Base-by-base conservation (phyloP, 2,888 invertebrate genomes). In the Philopedon plagiatum region DNA sequence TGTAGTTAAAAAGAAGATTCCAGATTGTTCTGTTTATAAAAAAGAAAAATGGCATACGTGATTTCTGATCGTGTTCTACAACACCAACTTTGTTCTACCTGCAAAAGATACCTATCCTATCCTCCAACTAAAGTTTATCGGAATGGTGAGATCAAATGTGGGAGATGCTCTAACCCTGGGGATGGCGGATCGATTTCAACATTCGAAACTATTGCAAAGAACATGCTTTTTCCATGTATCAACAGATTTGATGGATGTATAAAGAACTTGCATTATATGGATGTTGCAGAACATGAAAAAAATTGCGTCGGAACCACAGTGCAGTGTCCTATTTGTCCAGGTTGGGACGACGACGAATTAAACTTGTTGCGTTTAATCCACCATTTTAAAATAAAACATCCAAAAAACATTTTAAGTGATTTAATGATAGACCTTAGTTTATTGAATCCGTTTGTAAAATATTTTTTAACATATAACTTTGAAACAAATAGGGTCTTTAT, bases 231-330 rank as follows among this genome's bases (percentile, higher is more conserved):
- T 56, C 70, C 70, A 44, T 76, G 74, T 41, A 41, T 76, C n/a
- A 76, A 76, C 37, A 49, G 74, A 51, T 74, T 56, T 18, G 74
- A 73, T 19, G 76, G 76, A 5, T 76, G 76, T 29, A 63, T 57
- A 32, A 61, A 66, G 32, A 23, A 71, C 8, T 60, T 76, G 5
- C 62, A 49, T 32, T 71, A 67, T 41, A 41, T 41, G 9, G 57
- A 70, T n/a, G 73, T 75, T 11, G 34, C 29, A 15, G 51, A 69
- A 1, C 76, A 75, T 8, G 76, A 76, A 56, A 70, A 71, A 29
- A 62, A 44, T 13, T 76, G 76, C 34, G 8, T 21, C 5, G 44
- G 54, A n/a, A 67, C 23, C 26, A 8, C 41, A 23, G 60, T 62
- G 21, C 11, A 34, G 15, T 73, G 75, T 29, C 71, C 73, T 8